These are phyloP conservation scores for Acrocera orbiculus DNA, from an alignment of 2,888 invertebrate genomes.

Conservation along the genomic window DNA sequence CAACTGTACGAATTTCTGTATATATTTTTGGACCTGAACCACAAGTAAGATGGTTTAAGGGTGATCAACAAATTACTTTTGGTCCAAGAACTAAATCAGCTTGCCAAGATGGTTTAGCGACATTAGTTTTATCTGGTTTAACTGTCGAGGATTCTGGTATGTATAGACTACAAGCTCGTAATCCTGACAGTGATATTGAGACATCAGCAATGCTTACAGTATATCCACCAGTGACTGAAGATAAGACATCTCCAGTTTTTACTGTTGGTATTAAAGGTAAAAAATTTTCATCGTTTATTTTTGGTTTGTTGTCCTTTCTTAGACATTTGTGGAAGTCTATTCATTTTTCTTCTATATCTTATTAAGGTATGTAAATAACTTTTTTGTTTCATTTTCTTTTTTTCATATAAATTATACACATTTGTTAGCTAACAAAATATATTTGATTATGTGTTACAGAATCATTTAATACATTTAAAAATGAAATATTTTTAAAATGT, in stretches of 20 bases:
- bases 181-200: slow-evolving; percentile 50
- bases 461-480: too few species aligned
- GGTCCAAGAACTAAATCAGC: slow-evolving; percentile 42
- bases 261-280: slow-evolving; percentile 56
- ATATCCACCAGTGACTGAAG: slow-evolving; percentile 47
- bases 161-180: slow-evolving; percentile 58
- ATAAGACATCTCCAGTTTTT: slow-evolving; percentile 52
- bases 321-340: too few species aligned
- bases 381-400: too few species aligned
- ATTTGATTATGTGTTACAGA: too few species aligned
- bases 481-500: too few species aligned
- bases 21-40: slow-evolving; percentile 59
- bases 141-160: slow-evolving; percentile 54
- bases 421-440: too few species aligned
- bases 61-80: slow-evolving; percentile 42
- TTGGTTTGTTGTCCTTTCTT: too few species aligned
- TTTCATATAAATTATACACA: too few species aligned
- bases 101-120: slow-evolving; percentile 50
- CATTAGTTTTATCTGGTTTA: slow-evolving; percentile 52
- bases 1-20: slow-evolving; percentile 60
- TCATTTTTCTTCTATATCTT: too few species aligned
- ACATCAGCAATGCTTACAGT: slow-evolving; percentile 52
- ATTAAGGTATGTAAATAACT: too few species aligned
- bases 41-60: slow-evolving; percentile 54
- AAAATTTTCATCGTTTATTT: too few species aligned